A percentile compares a stretch with the other conserved stretches of the same genome.
Conservation (phyloP, 2,888 invertebrate species). For the Caenorhabditis panamensis region DNA sequence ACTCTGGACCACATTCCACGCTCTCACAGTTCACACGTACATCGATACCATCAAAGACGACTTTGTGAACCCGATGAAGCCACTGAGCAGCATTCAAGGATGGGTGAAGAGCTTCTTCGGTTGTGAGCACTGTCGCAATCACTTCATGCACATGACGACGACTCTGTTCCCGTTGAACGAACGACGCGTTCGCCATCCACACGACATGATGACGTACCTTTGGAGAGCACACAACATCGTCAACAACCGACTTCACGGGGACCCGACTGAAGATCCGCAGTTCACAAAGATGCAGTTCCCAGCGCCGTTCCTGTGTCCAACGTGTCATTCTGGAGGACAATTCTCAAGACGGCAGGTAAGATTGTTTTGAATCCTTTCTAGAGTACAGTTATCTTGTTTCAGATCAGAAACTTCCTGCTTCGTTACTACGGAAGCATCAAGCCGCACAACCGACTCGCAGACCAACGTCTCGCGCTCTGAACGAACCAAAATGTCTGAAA, state of each 20-base stretch:
- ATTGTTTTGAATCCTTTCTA: neutral
- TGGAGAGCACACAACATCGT: constrained; percentile 95
- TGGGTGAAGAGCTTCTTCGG: constrained; percentile 86
- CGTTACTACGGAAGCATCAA: constrained; percentile 80
- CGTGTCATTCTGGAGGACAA: constrained; percentile 80
- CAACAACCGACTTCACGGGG: constrained; percentile 90
- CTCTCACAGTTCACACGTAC: constrained; percentile 89
- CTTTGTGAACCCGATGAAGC: constrained; percentile 74
- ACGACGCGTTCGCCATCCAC: constrained; percentile 77
- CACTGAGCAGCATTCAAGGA: constrained; percentile 77
- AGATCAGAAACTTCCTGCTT: constrained; percentile 80
- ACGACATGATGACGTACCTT: constrained; percentile 80
- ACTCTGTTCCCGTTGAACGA: constrained; percentile 81
- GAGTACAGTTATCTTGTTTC: constrained; percentile 25
- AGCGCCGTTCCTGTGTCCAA: constrained; percentile 82
- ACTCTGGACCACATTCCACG: constrained; percentile 96
- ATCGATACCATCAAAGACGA: constrained; percentile 81
- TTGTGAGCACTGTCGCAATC: constrained; percentile 91
- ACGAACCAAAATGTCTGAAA: constrained; percentile 30
- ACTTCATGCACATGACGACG: constrained; percentile 91
- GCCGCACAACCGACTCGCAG: constrained; percentile 76
- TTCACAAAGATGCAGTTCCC: constrained; percentile 94
- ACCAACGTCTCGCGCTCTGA: constrained; percentile 68
- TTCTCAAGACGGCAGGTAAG: constrained; percentile 79
- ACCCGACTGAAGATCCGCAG: constrained; percentile 91